Evolutionary conservation across 2,113 vertebrate species (phyloP).

Genomic region (Agapornis roseicollis): DNA sequence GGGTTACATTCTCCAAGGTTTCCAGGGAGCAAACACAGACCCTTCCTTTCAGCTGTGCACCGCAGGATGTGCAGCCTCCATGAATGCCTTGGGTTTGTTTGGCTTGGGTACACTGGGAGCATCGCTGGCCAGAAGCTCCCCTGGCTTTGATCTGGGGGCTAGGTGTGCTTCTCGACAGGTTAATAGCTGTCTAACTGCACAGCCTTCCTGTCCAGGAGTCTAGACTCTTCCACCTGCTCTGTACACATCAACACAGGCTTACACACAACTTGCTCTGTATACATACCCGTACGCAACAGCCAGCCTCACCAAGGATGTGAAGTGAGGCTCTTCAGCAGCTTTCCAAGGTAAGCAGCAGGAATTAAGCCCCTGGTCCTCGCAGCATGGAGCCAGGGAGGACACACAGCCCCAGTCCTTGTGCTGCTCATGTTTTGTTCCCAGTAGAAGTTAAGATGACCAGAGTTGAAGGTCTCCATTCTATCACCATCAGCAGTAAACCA

Average conservation of each 20-base stretch:
- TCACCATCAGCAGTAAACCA: not conserved
- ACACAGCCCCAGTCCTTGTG: not conserved
- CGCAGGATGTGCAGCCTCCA: constrained; percentile 41
- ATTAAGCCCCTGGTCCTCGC: not conserved
- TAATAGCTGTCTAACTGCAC: not conserved
- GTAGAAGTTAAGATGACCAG: not conserved
- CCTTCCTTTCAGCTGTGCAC: constrained; percentile 63
- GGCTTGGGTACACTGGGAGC: not conserved
- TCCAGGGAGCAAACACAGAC: constrained; percentile 72
- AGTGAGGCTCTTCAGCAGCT: not conserved
- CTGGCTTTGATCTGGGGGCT: constrained; percentile 20
- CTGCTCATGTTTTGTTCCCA: not conserved
- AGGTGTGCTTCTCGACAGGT: not conserved
- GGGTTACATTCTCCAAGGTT: constrained; percentile 57
- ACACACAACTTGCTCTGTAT: not conserved
- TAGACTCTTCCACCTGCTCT: constrained; percentile 46
- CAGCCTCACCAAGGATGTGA: not conserved
- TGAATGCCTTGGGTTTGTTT: constrained; percentile 56
- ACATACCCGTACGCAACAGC: fast-evolving
- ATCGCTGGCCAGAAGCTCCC: not conserved
- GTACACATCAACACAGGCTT: constrained; percentile 18
- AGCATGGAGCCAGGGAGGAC: not conserved
- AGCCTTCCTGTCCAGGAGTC: not conserved
- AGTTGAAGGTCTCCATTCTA: not conserved
- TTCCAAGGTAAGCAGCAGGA: constrained; percentile 25